These are phyloP conservation scores for Haliclystus octoradiatus DNA, from an alignment of 30 jellyfish, hydroid and myxozoan species.

Conservation along the genomic window DNA sequence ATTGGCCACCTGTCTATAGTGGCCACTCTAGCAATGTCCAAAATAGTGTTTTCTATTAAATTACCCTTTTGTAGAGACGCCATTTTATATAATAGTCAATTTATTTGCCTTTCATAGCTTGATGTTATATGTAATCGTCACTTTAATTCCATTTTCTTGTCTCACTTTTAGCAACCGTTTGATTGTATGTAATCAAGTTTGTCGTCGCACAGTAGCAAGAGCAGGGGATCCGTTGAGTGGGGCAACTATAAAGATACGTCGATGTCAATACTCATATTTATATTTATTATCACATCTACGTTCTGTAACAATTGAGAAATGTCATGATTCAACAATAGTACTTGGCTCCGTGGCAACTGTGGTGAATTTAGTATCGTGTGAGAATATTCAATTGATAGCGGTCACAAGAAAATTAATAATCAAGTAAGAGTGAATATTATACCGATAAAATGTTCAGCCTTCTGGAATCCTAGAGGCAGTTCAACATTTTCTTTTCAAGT, in stretches of 20 bases:
- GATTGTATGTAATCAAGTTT: constrained; percentile 72
- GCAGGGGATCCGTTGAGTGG: constrained; percentile 62
- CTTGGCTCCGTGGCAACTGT: constrained; percentile 77
- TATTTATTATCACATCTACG: constrained; percentile 74
- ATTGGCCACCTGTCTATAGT: too few relatives aligned
- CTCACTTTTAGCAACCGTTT: constrained; percentile 38
- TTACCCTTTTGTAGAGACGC: background rate
- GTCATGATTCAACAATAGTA: constrained; percentile 85
- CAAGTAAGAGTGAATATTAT: constrained; percentile 30
- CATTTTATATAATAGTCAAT: background rate
- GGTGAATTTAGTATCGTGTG: constrained; percentile 65
- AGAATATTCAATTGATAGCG: constrained; percentile 56
- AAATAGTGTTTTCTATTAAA: too few relatives aligned
- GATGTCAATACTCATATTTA: constrained; percentile 83
- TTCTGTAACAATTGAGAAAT: constrained; percentile 67
- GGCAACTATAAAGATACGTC: constrained; percentile 60
- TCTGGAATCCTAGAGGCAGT: too few relatives aligned
- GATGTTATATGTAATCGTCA: background rate
- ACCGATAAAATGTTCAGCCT: too few relatives aligned
- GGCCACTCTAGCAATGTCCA: too few relatives aligned
- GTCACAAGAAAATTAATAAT: constrained; percentile 56
- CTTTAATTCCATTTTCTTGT: background rate
- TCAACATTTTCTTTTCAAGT: too few relatives aligned
- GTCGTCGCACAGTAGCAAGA: constrained; percentile 84
- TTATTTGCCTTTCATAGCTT: background rate